Evolutionary conservation across 1,140 invertebrate genomes (phyloP).

Genomic region (Diabrotica virgifera): DNA sequence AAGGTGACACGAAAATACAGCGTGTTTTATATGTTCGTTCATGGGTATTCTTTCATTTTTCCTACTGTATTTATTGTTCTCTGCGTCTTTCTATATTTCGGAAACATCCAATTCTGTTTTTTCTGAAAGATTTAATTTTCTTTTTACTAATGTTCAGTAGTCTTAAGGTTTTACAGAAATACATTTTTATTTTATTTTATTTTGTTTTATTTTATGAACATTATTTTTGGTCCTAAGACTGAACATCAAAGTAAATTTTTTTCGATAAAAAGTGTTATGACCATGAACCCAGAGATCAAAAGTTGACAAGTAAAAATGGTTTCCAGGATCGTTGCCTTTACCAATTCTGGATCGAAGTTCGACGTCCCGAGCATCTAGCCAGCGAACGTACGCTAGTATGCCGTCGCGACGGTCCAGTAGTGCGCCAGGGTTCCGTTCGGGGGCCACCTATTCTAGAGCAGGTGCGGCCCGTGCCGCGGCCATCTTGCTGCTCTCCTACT

Average conservation of each 20-base stretch:
- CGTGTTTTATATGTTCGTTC: too few species aligned
- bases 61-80: too few species aligned
- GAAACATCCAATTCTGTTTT: too few species aligned
- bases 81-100: too few species aligned
- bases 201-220: too few species aligned
- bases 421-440: slow-evolving; percentile 47
- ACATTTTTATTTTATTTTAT: too few species aligned
- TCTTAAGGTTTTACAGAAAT: too few species aligned
- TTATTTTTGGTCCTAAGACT: too few species aligned
- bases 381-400: slow-evolving; percentile 57
- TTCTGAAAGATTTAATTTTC: too few species aligned
- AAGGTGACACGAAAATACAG: too few species aligned
- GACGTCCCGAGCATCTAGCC: slow-evolving; percentile 67
- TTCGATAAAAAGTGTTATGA: not conserved
- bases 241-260: not conserved
- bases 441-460: slow-evolving; percentile 70
- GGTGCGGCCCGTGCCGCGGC: slow-evolving; percentile 83
- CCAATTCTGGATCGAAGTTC: slow-evolving; percentile 49
- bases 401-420: slow-evolving; percentile 60
- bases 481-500: slow-evolving; percentile 88
- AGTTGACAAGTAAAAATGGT: slow-evolving; percentile 25
- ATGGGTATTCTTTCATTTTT: too few species aligned
- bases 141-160: too few species aligned
- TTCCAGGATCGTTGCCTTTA: slow-evolving; percentile 46
- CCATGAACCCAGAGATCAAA: not conserved